A percentile compares a stretch with the other conserved stretches of the same genome.
phyloP scores from a whole-genome alignment of 2,888 invertebrate genomes.

The Meliscaeva auricollis region DNA sequence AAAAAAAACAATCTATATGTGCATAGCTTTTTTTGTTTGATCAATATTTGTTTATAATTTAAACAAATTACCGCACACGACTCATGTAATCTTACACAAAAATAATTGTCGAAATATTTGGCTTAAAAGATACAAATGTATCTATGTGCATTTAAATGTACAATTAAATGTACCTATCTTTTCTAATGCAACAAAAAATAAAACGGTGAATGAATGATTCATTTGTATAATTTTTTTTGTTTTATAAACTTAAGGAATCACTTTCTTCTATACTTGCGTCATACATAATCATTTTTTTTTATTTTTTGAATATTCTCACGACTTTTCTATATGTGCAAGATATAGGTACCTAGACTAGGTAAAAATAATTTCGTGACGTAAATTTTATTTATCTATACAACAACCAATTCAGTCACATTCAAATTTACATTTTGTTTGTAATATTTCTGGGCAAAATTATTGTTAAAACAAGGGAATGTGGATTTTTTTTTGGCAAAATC shows the following conservation, averaged over 20 bases:
- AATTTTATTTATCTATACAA: conserved; percentile 28
- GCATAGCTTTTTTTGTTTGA: conserved; percentile 39
- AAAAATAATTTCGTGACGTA: conserved; percentile 26
- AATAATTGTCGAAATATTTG: conserved; percentile 6
- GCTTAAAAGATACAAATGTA: conserved; percentile 3
- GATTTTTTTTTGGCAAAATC: conserved; percentile 10
- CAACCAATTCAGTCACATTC: neutral
- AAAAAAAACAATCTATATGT: neutral
- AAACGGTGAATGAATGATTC: conserved; percentile 35
- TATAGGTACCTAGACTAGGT: neutral
- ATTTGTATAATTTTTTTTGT: neutral
- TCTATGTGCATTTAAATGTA: too few relatives aligned
- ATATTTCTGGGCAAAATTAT: neutral
- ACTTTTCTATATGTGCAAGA: neutral
- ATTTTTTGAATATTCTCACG: conserved; percentile 18
- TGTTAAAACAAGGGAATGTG: too few relatives aligned
- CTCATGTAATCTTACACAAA: neutral
- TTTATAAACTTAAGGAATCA: conserved; percentile 22
- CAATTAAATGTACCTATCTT: too few relatives aligned
- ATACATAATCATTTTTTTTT: conserved; percentile 8
- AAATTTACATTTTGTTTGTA: conserved; percentile 4
- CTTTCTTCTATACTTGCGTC: conserved; percentile 34
- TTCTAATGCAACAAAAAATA: conserved; percentile 11
- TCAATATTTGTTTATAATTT: conserved; percentile 51
- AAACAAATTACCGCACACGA: conserved; percentile 33